These are phyloP conservation scores for Polymixis lichenea DNA, from an alignment of 2,888 invertebrate genomes.

Conservation along the genomic window DNA sequence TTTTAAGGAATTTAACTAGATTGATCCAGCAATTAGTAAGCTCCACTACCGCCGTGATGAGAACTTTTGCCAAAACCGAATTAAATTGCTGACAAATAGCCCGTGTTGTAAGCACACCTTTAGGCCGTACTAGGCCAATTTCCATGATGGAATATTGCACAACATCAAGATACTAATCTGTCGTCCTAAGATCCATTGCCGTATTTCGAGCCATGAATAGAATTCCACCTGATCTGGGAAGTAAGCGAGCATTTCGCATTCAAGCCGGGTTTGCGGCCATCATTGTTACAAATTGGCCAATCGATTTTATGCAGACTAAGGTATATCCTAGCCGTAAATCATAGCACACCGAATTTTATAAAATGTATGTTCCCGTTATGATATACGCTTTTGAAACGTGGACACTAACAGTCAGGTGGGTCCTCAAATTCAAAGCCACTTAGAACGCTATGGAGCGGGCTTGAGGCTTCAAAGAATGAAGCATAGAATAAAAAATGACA, in stretches of 20 bases:
- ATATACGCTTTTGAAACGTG: neutral
- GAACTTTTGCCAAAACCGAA: neutral
- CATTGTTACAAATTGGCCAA: slow-evolving; percentile 10
- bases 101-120: neutral
- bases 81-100: neutral
- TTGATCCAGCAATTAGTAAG: neutral
- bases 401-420: neutral
- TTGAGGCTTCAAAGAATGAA: neutral
- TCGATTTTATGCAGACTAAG: neutral
- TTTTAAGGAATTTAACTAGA: neutral
- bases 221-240: slow-evolving; percentile 25
- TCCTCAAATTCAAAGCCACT: neutral
- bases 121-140: slow-evolving; percentile 11
- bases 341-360: neutral
- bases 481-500: neutral
- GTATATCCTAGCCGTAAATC: neutral
- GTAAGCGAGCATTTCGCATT: slow-evolving; percentile 21
- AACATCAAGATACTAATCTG: slow-evolving; percentile 39
- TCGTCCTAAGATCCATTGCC: slow-evolving; percentile 18
- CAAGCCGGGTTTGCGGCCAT: slow-evolving; percentile 9
- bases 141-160: slow-evolving; percentile 26
- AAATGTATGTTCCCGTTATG: neutral
- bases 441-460: neutral
- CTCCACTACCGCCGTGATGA: too few species aligned
- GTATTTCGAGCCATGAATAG: slow-evolving; percentile 26